Evolutionary conservation across 2,888 invertebrate species (phyloP).

Genomic region (Gibbula magus): DNA sequence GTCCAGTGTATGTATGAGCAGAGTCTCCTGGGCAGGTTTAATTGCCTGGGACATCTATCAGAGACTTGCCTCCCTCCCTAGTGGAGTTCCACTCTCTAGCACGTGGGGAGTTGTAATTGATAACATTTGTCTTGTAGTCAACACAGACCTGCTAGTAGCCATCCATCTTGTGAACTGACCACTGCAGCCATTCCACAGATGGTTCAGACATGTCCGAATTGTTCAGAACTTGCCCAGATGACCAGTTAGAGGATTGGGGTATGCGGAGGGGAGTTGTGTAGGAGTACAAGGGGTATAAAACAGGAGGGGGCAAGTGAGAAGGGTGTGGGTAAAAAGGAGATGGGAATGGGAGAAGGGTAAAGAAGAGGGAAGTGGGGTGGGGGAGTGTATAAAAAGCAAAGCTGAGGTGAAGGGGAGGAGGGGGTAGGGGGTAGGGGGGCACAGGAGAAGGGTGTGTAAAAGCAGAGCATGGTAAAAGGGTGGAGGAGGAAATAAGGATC

Average conservation of each 20-base stretch:
- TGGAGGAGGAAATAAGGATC: too few relatives aligned
- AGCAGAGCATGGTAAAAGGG: too few relatives aligned
- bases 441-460: too few relatives aligned
- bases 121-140: conserved; percentile 8
- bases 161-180: conserved; percentile 1
- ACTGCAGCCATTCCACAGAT: background rate
- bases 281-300: too few relatives aligned
- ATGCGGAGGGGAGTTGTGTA: too few relatives aligned
- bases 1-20: background rate
- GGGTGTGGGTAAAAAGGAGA: too few relatives aligned
- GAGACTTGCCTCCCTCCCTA: background rate
- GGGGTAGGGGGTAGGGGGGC: too few relatives aligned
- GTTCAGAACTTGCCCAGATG: background rate
- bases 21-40: background rate
- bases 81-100: background rate
- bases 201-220: background rate
- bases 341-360: too few relatives aligned
- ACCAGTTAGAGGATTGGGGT: background rate
- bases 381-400: too few relatives aligned
- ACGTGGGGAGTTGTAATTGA: conserved; percentile 1
- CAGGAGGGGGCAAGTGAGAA: too few relatives aligned
- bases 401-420: too few relatives aligned
- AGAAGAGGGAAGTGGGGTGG: too few relatives aligned
- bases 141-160: background rate
- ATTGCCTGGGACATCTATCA: background rate